Percentiles rank a stretch among this genome's conserved stretches.
Evolutionary conservation across 2,797 vertebrate genomes (phyloP).

Genomic region (Pseudochirops corinnae): DNA sequence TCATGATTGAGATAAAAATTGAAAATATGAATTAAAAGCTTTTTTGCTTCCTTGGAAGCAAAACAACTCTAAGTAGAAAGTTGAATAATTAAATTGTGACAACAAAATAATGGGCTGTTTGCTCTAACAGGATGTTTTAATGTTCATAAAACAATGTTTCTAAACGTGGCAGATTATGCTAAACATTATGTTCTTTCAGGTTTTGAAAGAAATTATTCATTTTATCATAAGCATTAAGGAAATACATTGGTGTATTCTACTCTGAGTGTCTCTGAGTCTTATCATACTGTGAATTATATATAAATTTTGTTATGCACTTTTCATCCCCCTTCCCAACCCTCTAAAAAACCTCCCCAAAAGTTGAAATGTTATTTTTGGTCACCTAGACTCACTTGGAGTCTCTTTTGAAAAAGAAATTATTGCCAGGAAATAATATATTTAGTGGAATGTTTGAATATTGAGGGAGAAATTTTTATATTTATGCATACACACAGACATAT

Average conservation of each 20-base stretch:
- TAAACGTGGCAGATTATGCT: background rate
- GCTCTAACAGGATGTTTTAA: background rate
- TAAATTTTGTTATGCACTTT: background rate
- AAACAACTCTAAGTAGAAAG: conserved; percentile 20
- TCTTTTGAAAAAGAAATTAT: background rate
- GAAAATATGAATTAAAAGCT: conserved; percentile 28
- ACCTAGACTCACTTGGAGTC: background rate
- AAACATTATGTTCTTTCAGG: background rate
- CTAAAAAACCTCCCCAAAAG: background rate
- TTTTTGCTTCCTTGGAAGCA: conserved; percentile 35
- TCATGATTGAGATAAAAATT: conserved; percentile 40
- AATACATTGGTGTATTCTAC: background rate
- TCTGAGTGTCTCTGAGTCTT: background rate
- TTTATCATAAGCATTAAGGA: background rate
- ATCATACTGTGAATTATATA: background rate
- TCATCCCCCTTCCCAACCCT: background rate
- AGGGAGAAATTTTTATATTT: background rate
- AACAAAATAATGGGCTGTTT: background rate
- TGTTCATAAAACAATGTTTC: background rate
- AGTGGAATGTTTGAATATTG: background rate
- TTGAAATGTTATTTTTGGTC: background rate
- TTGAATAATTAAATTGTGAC: conserved; percentile 24
- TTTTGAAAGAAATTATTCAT: background rate
- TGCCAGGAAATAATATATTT: background rate
- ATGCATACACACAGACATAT: background rate